Evolutionary conservation across 2,888 invertebrate genomes (phyloP).

Genomic region (Steinernema hermaphroditum): DNA sequence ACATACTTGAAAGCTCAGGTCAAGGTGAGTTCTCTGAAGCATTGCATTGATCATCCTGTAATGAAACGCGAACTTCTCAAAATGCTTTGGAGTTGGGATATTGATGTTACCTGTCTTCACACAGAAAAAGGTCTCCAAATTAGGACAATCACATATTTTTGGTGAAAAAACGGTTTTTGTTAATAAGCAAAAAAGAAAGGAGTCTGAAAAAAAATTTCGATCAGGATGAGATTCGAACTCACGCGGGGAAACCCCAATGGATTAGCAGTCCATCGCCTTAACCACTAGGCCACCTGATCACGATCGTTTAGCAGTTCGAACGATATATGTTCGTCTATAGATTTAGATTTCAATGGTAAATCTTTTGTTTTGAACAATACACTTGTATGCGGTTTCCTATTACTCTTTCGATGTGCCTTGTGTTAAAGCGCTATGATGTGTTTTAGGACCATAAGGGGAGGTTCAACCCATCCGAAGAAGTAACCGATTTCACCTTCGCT

Average conservation of each 20-base stretch:
- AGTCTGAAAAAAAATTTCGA: constrained; percentile 48
- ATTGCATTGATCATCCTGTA: no score
- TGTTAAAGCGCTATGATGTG: no score
- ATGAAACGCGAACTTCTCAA: no score
- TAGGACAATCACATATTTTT: not conserved
- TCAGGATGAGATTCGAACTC: constrained; percentile 66
- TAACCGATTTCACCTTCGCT: constrained; percentile 60
- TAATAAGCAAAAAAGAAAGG: no score
- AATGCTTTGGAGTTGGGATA: no score
- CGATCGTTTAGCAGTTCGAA: no score
- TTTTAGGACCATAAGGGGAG: constrained; percentile 42
- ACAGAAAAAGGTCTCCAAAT: not conserved
- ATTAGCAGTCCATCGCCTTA: constrained; percentile 67
- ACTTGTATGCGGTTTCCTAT: no score
- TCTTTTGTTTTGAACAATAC: no score
- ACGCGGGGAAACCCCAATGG: constrained; percentile 66
- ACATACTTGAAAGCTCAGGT: constrained; percentile 55
- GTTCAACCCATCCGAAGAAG: constrained; percentile 42
- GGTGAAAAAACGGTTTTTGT: no score
- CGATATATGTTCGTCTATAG: not conserved
- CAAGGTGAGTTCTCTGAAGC: constrained; percentile 40
- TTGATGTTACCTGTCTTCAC: not conserved
- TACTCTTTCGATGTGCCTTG: no score
- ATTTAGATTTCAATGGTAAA: no score
- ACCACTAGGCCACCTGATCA: constrained; percentile 67